Base-by-base conservation (phyloP, 2,888 invertebrate species). In the Scaptomyza caliginosa region DNA sequence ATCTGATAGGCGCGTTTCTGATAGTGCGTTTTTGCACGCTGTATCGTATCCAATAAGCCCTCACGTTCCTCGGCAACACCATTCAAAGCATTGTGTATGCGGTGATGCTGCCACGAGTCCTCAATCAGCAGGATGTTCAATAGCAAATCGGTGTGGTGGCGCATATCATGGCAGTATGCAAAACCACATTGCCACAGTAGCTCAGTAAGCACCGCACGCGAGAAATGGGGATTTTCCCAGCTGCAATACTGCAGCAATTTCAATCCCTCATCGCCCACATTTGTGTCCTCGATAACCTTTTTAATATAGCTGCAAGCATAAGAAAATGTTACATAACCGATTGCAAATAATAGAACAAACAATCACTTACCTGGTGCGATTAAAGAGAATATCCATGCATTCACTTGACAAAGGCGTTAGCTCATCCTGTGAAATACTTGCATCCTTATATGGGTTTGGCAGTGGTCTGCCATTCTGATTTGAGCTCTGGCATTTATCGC, bases 1-100 rank as follows among this genome's bases (percentile, higher is more conserved):
- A 98, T 98, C 92, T 98, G 97, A 93, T 99, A 99, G 70, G 98
- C 97, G 74, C 98, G 94, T 92, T 98, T 98, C 92, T 98, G 98
- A 92, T 98, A 98, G 92, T 98, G 97, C 72, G 95, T 96, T 92
- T 98, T 98, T 62, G 97, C 96, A 67, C 97, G 94, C 81, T 96
- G 94, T 88, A 98, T 97, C 58, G 97, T 98, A 90, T 99, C 98
- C 82, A 99, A 94, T 54, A 99, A 93, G 0, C 98, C 98, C 86
- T 98, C 98, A 39, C 97, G 94, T 89, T 98, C 96, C 68, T 96
- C 96, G 3, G 95, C 95, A 45, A 88, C 92, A 92, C 96, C 98
- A 93, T 97, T 97, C 43, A 99, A 94, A 11, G 97, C 98, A 90
- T 97, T 97, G 89, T 97, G 96, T 89, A 99, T 96, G 79, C 99